Percentiles rank a stretch among this genome's conserved stretches.
These are phyloP conservation scores for Formicarius rufipectus DNA, from an alignment of 2,113 vertebrate genomes.

Conservation along the genomic window DNA sequence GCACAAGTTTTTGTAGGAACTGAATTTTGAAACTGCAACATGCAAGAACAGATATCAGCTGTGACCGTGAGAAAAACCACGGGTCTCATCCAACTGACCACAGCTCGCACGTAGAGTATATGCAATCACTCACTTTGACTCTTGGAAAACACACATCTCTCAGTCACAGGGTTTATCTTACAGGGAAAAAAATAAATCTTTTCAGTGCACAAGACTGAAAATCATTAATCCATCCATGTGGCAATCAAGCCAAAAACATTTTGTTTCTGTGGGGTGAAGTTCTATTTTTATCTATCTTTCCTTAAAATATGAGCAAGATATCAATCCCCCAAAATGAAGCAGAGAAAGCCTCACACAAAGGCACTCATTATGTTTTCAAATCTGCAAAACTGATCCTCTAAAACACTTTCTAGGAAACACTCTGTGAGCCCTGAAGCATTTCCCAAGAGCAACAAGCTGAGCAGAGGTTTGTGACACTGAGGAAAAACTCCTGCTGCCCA, in stretches of 20 bases:
- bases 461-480: not conserved
- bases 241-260: not conserved
- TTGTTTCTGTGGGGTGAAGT: not conserved
- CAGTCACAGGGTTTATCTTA: not conserved
- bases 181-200: not conserved
- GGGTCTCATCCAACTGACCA: not conserved
- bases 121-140: not conserved
- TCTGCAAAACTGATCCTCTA: not conserved
- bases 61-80: not conserved
- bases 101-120: fast-evolving
- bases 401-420: not conserved
- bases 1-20: not conserved
- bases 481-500: not conserved
- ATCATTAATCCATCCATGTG: not conserved
- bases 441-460: not conserved
- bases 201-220: not conserved
- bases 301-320: not conserved
- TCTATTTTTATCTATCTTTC: not conserved
- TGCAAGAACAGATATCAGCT: not conserved
- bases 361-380: not conserved
- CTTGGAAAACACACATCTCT: not conserved
- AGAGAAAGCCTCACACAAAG: not conserved
- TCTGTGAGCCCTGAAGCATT: not conserved
- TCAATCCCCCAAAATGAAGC: not conserved
- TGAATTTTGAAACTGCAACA: not conserved